Evolutionary conservation across 2,113 vertebrate species (phyloP).

Genomic region (Anhinga rufa): DNA sequence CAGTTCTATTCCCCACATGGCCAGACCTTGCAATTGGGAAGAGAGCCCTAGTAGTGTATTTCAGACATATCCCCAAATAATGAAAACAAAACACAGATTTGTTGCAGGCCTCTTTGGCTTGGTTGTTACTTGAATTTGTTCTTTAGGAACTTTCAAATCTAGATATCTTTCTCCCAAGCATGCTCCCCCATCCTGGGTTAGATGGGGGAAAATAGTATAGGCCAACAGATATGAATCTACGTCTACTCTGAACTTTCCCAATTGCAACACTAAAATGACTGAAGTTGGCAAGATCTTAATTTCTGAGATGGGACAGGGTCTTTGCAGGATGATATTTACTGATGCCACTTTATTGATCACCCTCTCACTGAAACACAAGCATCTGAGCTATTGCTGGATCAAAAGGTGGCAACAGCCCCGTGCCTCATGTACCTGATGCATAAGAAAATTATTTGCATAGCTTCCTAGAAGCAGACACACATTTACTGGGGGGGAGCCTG

Average conservation of each 20-base stretch:
- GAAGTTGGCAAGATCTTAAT: background rate
- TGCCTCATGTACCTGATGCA: background rate
- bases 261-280: background rate
- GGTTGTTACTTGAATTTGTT: background rate
- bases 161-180: background rate
- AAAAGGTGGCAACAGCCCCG: background rate
- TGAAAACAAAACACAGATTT: background rate
- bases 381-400: background rate
- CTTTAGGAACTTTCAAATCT: background rate
- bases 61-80: background rate
- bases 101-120: background rate
- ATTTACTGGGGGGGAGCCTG: background rate
- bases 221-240: background rate
- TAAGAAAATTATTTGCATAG: background rate
- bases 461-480: background rate
- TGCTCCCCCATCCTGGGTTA: background rate
- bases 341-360: background rate
- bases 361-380: background rate
- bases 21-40: background rate
- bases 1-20: background rate
- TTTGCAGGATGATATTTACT: background rate
- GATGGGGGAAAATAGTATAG: rapidly evolving
- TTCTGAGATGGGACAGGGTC: background rate
- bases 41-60: background rate
- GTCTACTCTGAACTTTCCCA: background rate